phyloP scores from a whole-genome alignment of 1,140 invertebrate genomes.

The Dreissena rostriformis region DNA sequence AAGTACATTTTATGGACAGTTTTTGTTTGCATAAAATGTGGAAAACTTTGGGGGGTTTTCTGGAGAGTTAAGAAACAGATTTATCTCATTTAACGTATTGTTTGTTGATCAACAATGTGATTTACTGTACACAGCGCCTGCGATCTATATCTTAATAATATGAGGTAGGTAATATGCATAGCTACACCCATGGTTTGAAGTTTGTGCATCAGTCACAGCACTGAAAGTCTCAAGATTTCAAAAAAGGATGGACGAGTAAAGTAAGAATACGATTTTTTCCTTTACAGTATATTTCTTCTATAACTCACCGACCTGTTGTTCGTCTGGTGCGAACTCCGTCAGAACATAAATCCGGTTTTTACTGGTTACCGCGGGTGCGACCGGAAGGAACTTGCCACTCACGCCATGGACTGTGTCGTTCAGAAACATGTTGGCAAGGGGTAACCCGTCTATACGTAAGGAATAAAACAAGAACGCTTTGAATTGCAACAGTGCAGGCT shows the following conservation, averaged over 20 bases:
- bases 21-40: not conserved
- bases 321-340: constrained; percentile 65
- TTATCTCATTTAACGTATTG: not conserved
- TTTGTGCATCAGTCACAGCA: no score
- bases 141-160: no score
- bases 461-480: not conserved
- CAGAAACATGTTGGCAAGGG: constrained; percentile 54
- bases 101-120: no score
- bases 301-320: not conserved
- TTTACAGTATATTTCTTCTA: no score
- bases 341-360: constrained; percentile 67
- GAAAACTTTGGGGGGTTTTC: not conserved
- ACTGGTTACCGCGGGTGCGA: constrained; percentile 61
- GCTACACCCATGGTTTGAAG: no score
- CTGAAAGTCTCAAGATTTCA: no score
- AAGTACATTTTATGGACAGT: not conserved
- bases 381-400: constrained; percentile 67
- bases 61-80: not conserved
- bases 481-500: no score
- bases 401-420: constrained; percentile 54
- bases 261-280: no score
- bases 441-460: constrained; percentile 62
- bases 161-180: no score
- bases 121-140: no score
- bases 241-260: no score